Evolutionary conservation across 1,140 invertebrate genomes (phyloP).

Genomic region (Anagrus nilaparvatae): DNA sequence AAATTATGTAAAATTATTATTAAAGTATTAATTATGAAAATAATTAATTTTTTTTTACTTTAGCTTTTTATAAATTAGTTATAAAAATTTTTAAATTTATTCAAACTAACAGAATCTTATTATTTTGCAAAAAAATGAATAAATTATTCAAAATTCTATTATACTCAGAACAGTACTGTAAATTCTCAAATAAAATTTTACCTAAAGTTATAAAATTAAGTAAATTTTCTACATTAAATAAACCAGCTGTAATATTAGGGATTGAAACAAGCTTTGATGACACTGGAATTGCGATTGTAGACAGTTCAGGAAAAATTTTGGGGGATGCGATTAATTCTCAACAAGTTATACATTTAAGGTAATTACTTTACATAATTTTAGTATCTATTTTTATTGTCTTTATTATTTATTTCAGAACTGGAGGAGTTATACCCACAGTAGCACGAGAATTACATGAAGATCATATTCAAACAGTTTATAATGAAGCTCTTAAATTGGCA

Average conservation of each 20-base stretch:
- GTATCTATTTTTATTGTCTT: conserved; percentile 5
- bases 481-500: conserved; percentile 55
- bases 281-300: conserved; percentile 82
- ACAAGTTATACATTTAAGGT: conserved; percentile 62
- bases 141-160: too few species aligned
- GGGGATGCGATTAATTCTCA: conserved; percentile 75
- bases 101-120: too few species aligned
- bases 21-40: too few species aligned
- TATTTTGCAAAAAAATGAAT: too few species aligned
- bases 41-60: too few species aligned
- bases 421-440: conserved; percentile 82
- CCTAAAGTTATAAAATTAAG: too few species aligned
- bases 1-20: too few species aligned
- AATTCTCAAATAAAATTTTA: too few species aligned
- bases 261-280: conserved; percentile 99
- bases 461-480: conserved; percentile 67
- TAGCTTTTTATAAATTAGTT: too few species aligned
- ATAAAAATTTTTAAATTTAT: too few species aligned
- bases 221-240: conserved; percentile 9
- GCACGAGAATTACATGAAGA: conserved; percentile 71
- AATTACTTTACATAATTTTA: conserved; percentile 21
- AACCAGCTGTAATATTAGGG: conserved; percentile 54
- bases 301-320: conserved; percentile 57
- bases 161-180: too few species aligned
- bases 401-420: conserved; percentile 52